Evolutionary conservation across 2,888 invertebrate genomes (phyloP).

Genomic region (Apodemia zela): DNA sequence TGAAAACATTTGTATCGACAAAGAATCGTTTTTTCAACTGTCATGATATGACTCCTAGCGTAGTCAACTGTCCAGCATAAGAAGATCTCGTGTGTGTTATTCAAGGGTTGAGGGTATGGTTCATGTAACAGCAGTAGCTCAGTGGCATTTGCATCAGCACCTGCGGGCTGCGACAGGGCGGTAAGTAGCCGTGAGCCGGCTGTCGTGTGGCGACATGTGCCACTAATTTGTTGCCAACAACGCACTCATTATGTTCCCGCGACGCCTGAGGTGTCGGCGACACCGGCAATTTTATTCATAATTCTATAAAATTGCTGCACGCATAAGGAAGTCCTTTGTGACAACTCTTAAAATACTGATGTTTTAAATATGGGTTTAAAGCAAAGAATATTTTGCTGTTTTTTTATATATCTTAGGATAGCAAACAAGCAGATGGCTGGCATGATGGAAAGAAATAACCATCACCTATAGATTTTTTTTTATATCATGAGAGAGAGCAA

Average conservation of each 20-base stretch:
- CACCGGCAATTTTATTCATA: constrained; percentile 62
- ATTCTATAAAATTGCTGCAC: constrained; percentile 69
- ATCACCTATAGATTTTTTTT: too few relatives aligned
- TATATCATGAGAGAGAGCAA: too few relatives aligned
- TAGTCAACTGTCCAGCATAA: not conserved
- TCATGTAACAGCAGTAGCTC: constrained; percentile 33
- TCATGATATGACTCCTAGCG: not conserved
- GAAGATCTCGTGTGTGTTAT: not conserved
- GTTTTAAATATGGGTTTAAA: not conserved
- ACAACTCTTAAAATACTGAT: constrained; percentile 59
- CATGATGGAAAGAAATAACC: too few relatives aligned
- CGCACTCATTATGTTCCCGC: constrained; percentile 61
- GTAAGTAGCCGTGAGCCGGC: constrained; percentile 59
- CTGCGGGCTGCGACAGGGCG: constrained; percentile 56
- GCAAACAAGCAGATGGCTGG: not conserved
- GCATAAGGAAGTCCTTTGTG: constrained; percentile 47
- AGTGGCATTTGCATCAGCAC: constrained; percentile 65
- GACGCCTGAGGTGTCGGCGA: constrained; percentile 70
- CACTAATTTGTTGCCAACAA: constrained; percentile 71
- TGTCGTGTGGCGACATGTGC: constrained; percentile 71
- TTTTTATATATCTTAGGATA: not conserved
- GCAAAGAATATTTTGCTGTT: not conserved
- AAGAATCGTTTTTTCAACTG: constrained; percentile 16
- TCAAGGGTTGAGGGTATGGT: constrained; percentile 22
- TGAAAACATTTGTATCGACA: constrained; percentile 18